Base-by-base conservation (phyloP, 2,888 invertebrate genomes). In the Calephelis perditalis region DNA sequence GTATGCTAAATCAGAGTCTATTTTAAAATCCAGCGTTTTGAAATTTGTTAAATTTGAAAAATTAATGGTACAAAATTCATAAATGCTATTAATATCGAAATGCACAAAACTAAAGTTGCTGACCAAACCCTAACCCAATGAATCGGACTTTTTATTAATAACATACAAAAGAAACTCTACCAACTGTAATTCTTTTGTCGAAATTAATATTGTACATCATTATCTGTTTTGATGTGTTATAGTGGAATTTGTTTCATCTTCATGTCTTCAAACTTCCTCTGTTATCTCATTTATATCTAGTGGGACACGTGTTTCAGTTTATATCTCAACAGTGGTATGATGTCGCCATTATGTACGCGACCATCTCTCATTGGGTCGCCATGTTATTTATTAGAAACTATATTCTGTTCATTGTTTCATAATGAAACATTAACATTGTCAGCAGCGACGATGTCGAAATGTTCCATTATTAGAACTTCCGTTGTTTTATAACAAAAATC, bases 341-440 rank as follows among this genome's bases (percentile, higher is more conserved):
- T 69, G 74, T 74, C 66, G 70, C 74, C 73, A 75, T 76, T 79
- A 79, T 75, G 74, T 74, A 75, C 74, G 76, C 73, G 65, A 70
- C 69, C 79, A 82, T 85, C 78, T 81, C 74, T 85, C 82, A 82
- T 77, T 73, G 67, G 65, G 65, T 69, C 70, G 76, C 78, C 71
- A 77, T 77, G 77, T 82, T 83, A 84, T 85, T 86, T 81, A 84
- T 79, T 73, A 78, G 73, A 73, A 78, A 78, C 79, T 81, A 81
- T 77, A 77, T 81, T 85, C 81, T 77, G 82, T 78, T 84, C 86
- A 89, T 89, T 89, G 88, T 89, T 87, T 86, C 86, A 85, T 84
- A 88, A 88, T 86, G 86, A 84, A 82, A 82, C 84, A 88, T 87
- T 85, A 86, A 85, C 86, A 81, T 86, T 86, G 87, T 87, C 86